Evolutionary conservation across 2,113 vertebrate species (phyloP).

Genomic region (Lamprologus tigripictilis): DNA sequence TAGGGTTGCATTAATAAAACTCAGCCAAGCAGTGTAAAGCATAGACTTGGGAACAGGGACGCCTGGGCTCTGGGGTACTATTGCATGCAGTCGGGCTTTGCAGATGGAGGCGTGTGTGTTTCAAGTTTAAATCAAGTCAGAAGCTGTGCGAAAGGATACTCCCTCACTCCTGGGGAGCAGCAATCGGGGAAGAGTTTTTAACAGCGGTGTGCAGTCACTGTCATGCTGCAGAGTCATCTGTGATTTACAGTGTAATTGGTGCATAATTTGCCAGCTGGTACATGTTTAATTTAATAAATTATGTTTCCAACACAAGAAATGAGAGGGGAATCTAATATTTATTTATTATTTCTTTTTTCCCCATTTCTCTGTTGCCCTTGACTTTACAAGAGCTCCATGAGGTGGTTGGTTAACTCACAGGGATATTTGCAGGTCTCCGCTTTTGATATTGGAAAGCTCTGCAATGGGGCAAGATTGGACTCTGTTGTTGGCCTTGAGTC

Average conservation of each 20-base stretch:
- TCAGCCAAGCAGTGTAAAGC: conserved; percentile 58
- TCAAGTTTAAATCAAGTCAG: conserved; percentile 36
- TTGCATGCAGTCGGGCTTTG: conserved; percentile 24
- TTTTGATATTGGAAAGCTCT: neutral
- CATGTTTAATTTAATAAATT: conserved; percentile 57
- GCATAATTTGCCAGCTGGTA: conserved; percentile 65
- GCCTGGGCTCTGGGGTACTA: conserved; percentile 36
- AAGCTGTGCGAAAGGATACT: conserved; percentile 1
- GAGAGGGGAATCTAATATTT: conserved; percentile 8
- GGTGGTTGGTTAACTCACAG: neutral
- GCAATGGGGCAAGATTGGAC: neutral
- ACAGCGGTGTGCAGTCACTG: conserved; percentile 52
- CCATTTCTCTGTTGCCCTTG: neutral
- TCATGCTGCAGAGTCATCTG: conserved; percentile 58
- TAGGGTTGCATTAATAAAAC: conserved; percentile 74
- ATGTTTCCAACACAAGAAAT: conserved; percentile 36
- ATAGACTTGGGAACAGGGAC: conserved; percentile 45
- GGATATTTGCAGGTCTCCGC: neutral
- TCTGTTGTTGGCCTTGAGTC: neutral
- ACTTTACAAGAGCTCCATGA: neutral
- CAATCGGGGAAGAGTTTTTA: conserved; percentile 31
- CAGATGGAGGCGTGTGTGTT: conserved; percentile 29
- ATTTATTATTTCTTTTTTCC: neutral
- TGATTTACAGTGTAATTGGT: conserved; percentile 65
- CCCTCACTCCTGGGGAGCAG: conserved; percentile 6